Base-by-base conservation (phyloP, 2,797 vertebrate genomes). In the Propithecus deckenii region DNA sequence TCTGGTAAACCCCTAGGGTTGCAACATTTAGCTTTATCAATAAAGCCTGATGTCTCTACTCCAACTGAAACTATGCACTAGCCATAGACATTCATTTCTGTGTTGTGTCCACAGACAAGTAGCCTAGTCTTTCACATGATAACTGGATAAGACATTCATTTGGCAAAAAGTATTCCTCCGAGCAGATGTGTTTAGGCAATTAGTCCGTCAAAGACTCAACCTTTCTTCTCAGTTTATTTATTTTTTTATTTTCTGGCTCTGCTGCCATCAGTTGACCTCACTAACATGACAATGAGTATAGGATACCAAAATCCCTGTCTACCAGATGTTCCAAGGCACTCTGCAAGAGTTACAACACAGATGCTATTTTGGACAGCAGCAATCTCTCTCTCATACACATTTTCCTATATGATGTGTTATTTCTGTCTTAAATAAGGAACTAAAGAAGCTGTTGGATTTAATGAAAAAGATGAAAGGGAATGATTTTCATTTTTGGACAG, bases 181-280 rank as follows among this genome's bases (percentile, higher is more conserved):
- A 89, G 32, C 48, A 65, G 57, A 61, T n/a, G 18, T 65, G 63
- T 89, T 22, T 43, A 75, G 84, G 5, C 25, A 41, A 46, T 48
- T 4, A 5, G 13, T 94, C 63, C 86, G 25, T 72, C 88, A 46
- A 81, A 96, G 41, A 86, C 94, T 46, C 32, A 74, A 22, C 46
- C 71, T 72, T 78, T 90, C 38, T 89, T 96, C 96, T 97, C 15
- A 94, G 50, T 61, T 87, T 96, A 23, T 91, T 90, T 46, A 81
- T 59, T 92, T 92, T 61, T 79, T 94, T 67, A 59, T 65, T 90
- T 92, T 61, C 75, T 80, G 65, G 25, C 8, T 84, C 91, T 86
- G 30, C n/a, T 95, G 92, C 43, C 79, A 15, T 81, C 5, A 80
- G 85, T 80, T 74, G 13, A 30, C 35, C 67, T 97, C 85, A 43